phyloP scores from a whole-genome alignment of 2,888 invertebrate genomes.

The Acleris sparsana region DNA sequence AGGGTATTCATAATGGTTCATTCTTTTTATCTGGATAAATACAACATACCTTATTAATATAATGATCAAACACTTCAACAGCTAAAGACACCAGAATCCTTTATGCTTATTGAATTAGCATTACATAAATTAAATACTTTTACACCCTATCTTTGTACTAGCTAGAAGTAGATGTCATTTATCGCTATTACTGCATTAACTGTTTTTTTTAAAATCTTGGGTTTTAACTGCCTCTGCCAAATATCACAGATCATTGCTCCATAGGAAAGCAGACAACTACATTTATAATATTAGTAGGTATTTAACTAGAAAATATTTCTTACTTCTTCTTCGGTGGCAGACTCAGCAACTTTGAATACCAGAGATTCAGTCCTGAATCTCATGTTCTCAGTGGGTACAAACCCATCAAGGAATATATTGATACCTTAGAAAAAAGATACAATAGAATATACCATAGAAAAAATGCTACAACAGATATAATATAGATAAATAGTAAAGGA shows the following conservation, averaged over 20 bases:
- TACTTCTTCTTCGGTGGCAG: slow-evolving; percentile 97
- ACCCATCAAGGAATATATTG: slow-evolving; percentile 99
- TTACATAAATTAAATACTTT: no score
- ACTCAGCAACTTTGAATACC: slow-evolving; percentile 99
- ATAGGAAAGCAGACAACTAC: no score
- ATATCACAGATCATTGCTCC: no score
- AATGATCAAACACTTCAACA: background rate
- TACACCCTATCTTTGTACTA: no score
- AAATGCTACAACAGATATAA: background rate
- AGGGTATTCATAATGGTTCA: slow-evolving; percentile 98
- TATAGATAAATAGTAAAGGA: no score
- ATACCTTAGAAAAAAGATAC: slow-evolving; percentile 85
- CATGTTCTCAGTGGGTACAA: slow-evolving; percentile 99
- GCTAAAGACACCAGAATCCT: no score
- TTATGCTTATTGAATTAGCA: no score
- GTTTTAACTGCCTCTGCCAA: no score
- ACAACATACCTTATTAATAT: slow-evolving; percentile 14
- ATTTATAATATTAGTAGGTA: background rate
- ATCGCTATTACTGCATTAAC: no score
- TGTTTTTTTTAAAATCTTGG: no score
- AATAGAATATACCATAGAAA: slow-evolving; percentile 85
- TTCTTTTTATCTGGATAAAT: slow-evolving; percentile 88
- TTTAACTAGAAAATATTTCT: slow-evolving; percentile 30
- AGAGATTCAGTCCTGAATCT: slow-evolving; percentile 98
- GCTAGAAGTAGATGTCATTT: no score